Evolutionary conservation across 1,140 invertebrate genomes (phyloP).

Genomic region (Meloidogyne exigua): DNA sequence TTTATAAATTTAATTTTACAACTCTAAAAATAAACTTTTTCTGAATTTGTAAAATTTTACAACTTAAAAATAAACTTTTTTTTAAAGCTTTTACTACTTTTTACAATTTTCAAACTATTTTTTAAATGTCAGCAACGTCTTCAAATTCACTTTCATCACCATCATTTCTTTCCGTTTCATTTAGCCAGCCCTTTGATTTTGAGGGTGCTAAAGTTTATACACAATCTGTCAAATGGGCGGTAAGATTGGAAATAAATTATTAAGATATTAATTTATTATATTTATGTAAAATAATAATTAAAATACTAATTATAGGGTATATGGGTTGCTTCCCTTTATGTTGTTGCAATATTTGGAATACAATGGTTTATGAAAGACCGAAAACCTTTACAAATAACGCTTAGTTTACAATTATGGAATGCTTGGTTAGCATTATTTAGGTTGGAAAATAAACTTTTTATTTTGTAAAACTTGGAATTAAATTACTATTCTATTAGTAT

Average conservation of each 20-base stretch:
- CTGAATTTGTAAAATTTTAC: too few species aligned
- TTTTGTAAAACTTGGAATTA: neutral
- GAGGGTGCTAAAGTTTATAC: conserved; percentile 36
- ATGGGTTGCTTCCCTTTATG: conserved; percentile 17
- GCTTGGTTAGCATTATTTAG: conserved; percentile 76
- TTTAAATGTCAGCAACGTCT: conserved; percentile 5
- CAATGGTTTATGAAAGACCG: conserved; percentile 31
- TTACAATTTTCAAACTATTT: neutral
- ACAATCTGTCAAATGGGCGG: conserved; percentile 33
- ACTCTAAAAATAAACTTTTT: too few species aligned
- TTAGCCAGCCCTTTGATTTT: conserved; percentile 41
- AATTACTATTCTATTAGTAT: conserved; percentile 70
- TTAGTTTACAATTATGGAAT: conserved; percentile 85
- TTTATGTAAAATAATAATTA: neutral
- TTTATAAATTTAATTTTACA: too few species aligned
- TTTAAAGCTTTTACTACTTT: neutral
- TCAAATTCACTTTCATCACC: neutral
- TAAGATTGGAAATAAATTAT: neutral
- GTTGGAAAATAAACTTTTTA: neutral
- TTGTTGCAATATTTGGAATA: conserved; percentile 21
- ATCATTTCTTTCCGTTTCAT: conserved; percentile 28
- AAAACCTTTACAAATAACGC: conserved; percentile 75
- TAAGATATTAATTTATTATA: neutral
- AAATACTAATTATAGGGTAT: conserved; percentile 1
- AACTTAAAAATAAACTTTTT: neutral